phyloP scores from a whole-genome alignment of 2,113 vertebrate species.

The Carollia perspicillata region DNA sequence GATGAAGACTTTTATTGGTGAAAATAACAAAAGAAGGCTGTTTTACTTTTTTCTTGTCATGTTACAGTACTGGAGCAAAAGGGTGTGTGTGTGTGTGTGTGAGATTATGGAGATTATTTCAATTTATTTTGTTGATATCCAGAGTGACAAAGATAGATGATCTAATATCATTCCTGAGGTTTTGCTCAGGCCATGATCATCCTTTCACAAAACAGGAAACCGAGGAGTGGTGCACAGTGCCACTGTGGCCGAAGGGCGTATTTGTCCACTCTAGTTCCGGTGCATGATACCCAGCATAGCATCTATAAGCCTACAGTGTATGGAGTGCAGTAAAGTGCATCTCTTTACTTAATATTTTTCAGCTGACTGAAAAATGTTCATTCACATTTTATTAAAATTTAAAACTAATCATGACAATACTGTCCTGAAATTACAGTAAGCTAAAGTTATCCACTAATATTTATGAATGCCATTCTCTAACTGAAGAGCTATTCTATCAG shows the following conservation, averaged over 20 bases:
- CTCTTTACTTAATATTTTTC: background rate
- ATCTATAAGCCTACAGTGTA: background rate
- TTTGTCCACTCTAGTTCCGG: background rate
- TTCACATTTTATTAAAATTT: constrained; percentile 27
- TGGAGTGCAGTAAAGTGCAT: background rate
- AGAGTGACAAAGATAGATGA: constrained; percentile 28
- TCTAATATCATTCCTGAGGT: constrained; percentile 4
- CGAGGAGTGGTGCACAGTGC: background rate
- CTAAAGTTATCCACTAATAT: constrained; percentile 33
- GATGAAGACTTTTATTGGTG: background rate
- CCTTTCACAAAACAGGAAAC: constrained; percentile 16
- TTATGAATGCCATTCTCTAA: constrained; percentile 16
- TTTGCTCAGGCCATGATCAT: constrained; percentile 21
- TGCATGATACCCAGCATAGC: background rate
- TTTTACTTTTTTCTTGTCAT: background rate
- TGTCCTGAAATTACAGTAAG: constrained; percentile 14
- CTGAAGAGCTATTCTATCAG: background rate
- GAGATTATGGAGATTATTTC: background rate
- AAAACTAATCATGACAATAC: constrained; percentile 35
- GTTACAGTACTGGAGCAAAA: background rate
- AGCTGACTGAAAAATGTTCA: constrained; percentile 19
- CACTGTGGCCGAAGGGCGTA: background rate
- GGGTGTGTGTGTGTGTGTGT: background rate
- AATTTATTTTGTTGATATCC: constrained; percentile 20
- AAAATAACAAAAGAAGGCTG: background rate